phyloP scores from a whole-genome alignment of 2,888 invertebrate species.

The Hoplodrina ambigua region DNA sequence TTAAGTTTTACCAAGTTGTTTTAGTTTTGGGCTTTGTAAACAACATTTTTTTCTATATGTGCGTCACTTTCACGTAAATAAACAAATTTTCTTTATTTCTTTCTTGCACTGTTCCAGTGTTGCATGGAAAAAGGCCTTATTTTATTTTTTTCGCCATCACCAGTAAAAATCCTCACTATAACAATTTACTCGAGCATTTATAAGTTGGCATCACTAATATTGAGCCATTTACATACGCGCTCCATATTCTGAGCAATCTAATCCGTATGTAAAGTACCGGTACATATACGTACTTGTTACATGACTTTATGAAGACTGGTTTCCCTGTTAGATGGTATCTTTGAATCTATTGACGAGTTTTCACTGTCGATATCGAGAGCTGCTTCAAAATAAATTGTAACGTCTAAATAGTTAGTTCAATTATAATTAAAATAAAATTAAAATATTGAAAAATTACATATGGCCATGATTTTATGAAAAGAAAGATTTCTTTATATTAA shows the following conservation, averaged over 20 bases:
- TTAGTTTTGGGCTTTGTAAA: too few relatives aligned
- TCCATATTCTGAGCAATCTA: conserved; percentile 66
- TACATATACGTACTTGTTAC: conserved; percentile 57
- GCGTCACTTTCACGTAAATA: too few relatives aligned
- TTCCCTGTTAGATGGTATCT: conserved; percentile 55
- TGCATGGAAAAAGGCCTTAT: too few relatives aligned
- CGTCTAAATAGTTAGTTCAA: too few relatives aligned
- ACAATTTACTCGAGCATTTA: conserved; percentile 23
- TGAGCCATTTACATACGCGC: conserved; percentile 76
- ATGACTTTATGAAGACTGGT: conserved; percentile 62
- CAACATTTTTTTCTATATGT: too few relatives aligned
- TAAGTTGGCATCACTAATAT: conserved; percentile 58
- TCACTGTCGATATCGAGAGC: conserved; percentile 55
- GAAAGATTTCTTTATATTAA: too few relatives aligned
- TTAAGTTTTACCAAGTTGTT: too few relatives aligned
- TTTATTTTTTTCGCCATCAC: neutral
- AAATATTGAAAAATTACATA: conserved; percentile 12
- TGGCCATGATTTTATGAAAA: too few relatives aligned
- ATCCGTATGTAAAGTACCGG: conserved; percentile 57
- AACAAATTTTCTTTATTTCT: too few relatives aligned
- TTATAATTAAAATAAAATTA: neutral
- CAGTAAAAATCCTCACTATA: conserved; percentile 15
- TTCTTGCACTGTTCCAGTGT: too few relatives aligned
- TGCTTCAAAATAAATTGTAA: conserved; percentile 29
- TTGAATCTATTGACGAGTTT: conserved; percentile 58